These are phyloP conservation scores for Pteromalus puparum DNA, from an alignment of 1,140 invertebrate species.

Conservation along the genomic window DNA sequence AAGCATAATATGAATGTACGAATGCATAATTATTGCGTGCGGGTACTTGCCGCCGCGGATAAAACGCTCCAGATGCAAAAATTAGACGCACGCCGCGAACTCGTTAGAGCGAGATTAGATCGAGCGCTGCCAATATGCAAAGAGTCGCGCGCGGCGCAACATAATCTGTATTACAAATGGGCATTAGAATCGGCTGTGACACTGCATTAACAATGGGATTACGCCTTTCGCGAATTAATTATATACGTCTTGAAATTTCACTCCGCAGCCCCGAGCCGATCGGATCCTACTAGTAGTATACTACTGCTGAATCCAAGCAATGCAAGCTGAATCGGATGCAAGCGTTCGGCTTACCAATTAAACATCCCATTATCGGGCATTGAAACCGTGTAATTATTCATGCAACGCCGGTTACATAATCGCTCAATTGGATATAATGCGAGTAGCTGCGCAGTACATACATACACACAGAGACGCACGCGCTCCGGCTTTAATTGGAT, in stretches of 20 bases:
- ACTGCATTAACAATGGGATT: conserved; percentile 31
- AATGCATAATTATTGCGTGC: too few species aligned
- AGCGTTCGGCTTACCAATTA: conserved; percentile 35
- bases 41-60: too few species aligned
- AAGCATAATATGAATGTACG: too few species aligned
- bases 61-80: too few species aligned
- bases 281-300: neutral
- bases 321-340: neutral
- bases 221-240: conserved; percentile 30
- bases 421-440: conserved; percentile 37
- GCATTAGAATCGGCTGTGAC: neutral
- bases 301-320: too few species aligned
- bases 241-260: conserved; percentile 1
- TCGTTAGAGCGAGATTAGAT: too few species aligned
- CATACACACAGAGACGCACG: conserved; percentile 1
- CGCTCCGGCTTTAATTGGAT: neutral
- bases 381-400: conserved; percentile 38
- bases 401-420: conserved; percentile 48
- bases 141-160: too few species aligned
- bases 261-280: neutral
- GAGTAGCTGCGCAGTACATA: neutral
- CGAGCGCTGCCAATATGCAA: neutral
- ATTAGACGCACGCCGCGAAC: too few species aligned
- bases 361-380: conserved; percentile 42
- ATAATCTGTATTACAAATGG: too few species aligned